A percentile compares a stretch with the other conserved stretches of the same genome.
Evolutionary conservation across 2,797 vertebrate genomes (phyloP).

Genomic region (Pantherophis alleghaniensis): DNA sequence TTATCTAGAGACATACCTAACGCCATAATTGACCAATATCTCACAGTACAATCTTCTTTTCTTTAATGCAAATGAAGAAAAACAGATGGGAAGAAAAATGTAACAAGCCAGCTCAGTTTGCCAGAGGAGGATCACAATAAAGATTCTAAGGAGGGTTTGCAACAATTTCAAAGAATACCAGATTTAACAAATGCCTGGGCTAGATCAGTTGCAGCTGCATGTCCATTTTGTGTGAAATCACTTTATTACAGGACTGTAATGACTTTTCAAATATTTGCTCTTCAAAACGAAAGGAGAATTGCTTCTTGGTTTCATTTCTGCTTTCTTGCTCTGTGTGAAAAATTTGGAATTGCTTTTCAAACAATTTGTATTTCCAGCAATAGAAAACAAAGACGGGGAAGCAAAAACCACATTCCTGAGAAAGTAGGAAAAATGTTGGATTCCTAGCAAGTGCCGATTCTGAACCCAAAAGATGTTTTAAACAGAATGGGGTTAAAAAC

Average conservation of each 20-base stretch:
- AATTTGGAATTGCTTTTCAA: not conserved
- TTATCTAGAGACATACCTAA: not conserved
- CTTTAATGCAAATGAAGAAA: not conserved
- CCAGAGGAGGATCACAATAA: not conserved
- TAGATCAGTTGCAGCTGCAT: not conserved
- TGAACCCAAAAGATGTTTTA: not conserved
- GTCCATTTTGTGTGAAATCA: constrained; percentile 9
- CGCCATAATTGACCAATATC: not conserved
- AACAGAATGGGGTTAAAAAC: not conserved
- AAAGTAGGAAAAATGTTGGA: not conserved
- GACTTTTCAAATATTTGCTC: not conserved
- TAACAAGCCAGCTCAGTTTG: not conserved
- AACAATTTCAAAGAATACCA: constrained; percentile 8
- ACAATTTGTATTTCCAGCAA: not conserved
- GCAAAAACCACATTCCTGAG: not conserved
- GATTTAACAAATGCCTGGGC: not conserved
- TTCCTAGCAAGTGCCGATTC: not conserved
- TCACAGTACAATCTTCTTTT: not conserved
- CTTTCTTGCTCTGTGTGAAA: not conserved
- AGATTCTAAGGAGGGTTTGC: not conserved
- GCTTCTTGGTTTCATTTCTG: not conserved
- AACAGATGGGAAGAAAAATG: constrained; percentile 5
- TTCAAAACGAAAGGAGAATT: not conserved
- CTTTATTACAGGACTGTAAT: not conserved
- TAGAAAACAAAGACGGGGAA: not conserved